Evolutionary conservation across 2,113 vertebrate species (phyloP).

Genomic region (Ellobius talpinus): DNA sequence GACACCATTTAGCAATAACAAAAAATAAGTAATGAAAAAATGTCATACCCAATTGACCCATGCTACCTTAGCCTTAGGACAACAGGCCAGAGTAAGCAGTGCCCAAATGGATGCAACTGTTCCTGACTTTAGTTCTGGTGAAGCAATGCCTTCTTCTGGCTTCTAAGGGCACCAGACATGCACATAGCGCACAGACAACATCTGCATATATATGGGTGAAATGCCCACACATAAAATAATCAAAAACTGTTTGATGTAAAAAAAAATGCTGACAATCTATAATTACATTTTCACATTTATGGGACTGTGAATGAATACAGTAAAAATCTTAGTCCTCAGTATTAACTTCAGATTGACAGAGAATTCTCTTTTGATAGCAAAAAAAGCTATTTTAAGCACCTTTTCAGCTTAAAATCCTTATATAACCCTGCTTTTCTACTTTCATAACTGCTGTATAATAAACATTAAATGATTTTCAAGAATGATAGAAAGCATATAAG

Average conservation of each 20-base stretch:
- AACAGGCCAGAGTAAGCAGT: background rate
- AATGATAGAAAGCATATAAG: background rate
- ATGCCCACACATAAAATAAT: background rate
- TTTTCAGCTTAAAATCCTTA: background rate
- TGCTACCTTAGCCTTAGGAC: background rate
- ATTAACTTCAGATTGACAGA: background rate
- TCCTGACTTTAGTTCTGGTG: background rate
- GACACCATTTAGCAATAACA: background rate
- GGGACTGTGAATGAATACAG: background rate
- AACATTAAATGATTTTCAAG: background rate
- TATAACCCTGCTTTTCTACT: background rate
- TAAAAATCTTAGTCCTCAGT: background rate
- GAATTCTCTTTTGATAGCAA: background rate
- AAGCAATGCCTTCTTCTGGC: background rate
- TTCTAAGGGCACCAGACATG: background rate
- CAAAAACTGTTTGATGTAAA: background rate
- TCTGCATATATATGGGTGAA: background rate
- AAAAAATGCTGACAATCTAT: too few relatives aligned
- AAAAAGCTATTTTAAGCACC: too few relatives aligned
- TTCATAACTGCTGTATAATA: too few relatives aligned
- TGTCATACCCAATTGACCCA: background rate
- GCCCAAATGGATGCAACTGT: background rate
- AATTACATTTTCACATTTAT: background rate
- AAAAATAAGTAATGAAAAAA: background rate
- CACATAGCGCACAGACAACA: background rate